Evolutionary conservation across 2,797 vertebrate genomes (phyloP), one percentile per base, ranked within the genome.

Genomic region (Amphiprion clarkii): DNA sequence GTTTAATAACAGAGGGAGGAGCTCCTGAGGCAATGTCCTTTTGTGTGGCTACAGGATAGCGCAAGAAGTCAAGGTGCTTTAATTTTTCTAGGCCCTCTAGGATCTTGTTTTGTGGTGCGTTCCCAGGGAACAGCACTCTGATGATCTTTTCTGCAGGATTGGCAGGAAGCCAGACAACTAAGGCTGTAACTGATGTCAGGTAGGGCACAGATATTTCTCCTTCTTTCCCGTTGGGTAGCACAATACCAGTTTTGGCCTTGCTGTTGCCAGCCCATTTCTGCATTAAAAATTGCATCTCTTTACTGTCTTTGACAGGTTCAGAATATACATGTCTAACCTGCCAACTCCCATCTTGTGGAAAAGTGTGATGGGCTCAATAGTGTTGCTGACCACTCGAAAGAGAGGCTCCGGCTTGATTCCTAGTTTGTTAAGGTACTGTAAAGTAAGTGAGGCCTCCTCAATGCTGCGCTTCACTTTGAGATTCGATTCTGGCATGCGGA

Each of bases 331-430:
- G 88, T 99, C 98, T 89, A 99, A 91, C 76, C 95, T 96, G 11
- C 98, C 98, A 74, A 99, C 98, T 53, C 98, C 98, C 98, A 99
- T 97, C 87, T 99, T 99, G 91, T 99, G 98, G 93, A 99, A 99
- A 55, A 99, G 95, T 0, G 98, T 98, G 81, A 99, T 97, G 2
- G 98, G 98, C 74, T 99, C 98, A 9, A 97, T 96, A 46, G 97
- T 96, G 89, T 94, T 98, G 93, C 97, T 97, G 82, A 97, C 96
- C 57, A 98, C 96, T 57, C 98, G 95, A 79, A 95, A 97, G 25
- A 99, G 95, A 67, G 98, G 97, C 91, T 99, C 97, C 0, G 98
- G 90, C 77, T 97, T 98, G 85, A 99, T 96, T 87, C 97, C 94
- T 55, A 99, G 93, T 78, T 96, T 97, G 92, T 93, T 97, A 60